Base-by-base conservation (phyloP, 2,888 invertebrate genomes). In the Acanthosoma haemorrhoidale region DNA sequence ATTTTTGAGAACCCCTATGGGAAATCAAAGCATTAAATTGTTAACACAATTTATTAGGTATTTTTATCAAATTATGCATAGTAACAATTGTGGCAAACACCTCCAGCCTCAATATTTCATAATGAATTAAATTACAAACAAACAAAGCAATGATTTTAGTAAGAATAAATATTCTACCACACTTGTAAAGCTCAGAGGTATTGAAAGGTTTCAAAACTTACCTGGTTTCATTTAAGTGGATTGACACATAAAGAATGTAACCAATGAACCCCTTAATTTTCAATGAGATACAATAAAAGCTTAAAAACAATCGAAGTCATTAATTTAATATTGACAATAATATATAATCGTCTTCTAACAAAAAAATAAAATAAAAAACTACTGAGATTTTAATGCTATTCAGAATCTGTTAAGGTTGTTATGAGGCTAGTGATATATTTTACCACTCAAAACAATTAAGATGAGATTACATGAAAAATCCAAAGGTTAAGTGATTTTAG, bases 141-240 rank as follows among this genome's bases (percentile, higher is more conserved):
- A 29, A 21, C 8, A 21, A 15, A 6, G 1, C 31, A 38, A 34
- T 36, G 25, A 61, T 38, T 61, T 61, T 61, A n/a, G 43, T 16
- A 51, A 58, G 16, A 16, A 43, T 41, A 66, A 11, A 29, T 36
- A 63, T 34, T n/a, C n/a, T n/a, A n/a, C n/a, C n/a, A n/a, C n/a
- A n/a, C n/a, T n/a, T n/a, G n/a, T n/a, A n/a, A 67, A 39, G 25
- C 13, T 13, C 15, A 60, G 3, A 43, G 41, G 32, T 34, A 67
- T 59, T 25, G 68, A 58, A 41, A 67, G 43, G 41, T 34, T 34
- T 68, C 34, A 51, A 51, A 51, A 29, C 51, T 51, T 25, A 2
- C n/a, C 51, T 25, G 51, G 51, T 25, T 51, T 51, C 51, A 25
- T 25, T 51, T 51, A 51, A 51, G 25, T 51, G 25, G 51, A 51